phyloP scores from a whole-genome alignment of 2,113 vertebrate genomes.

The Strigops habroptila region DNA sequence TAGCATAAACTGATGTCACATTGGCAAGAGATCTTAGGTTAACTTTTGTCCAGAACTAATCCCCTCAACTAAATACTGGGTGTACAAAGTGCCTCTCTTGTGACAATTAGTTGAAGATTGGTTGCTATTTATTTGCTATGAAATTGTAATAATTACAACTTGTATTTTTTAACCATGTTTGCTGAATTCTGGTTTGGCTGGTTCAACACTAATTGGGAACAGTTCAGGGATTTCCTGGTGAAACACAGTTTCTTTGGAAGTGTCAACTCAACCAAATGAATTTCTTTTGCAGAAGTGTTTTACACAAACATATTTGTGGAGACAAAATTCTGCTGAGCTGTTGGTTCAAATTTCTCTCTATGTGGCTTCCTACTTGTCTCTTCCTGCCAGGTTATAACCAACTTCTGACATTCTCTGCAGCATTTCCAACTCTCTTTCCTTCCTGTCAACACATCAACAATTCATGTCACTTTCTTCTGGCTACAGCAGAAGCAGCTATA shows the following conservation, averaged over 20 bases:
- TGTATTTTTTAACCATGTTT: neutral
- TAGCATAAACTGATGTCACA: neutral
- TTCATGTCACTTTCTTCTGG: neutral
- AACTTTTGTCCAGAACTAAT: constrained; percentile 32
- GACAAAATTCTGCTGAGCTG: neutral
- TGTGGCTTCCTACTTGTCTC: neutral
- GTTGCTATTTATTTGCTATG: neutral
- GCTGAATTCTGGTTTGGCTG: neutral
- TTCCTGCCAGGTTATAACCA: neutral
- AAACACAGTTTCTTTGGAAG: neutral
- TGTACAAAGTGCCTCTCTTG: neutral
- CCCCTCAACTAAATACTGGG: neutral
- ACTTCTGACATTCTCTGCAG: neutral
- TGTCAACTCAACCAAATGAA: neutral
- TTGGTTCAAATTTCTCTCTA: neutral
- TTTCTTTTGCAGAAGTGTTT: neutral
- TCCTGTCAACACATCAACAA: neutral
- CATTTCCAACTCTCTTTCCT: neutral
- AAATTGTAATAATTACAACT: neutral
- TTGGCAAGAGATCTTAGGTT: constrained; percentile 36
- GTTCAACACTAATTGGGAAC: neutral
- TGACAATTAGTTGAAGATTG: constrained; percentile 23
- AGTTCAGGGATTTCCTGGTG: neutral
- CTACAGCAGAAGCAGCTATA: neutral
- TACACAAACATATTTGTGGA: neutral